A percentile compares a stretch with the other conserved stretches of the same genome.
phyloP scores from a whole-genome alignment of 2,888 invertebrate species.

The Yponomeuta sedellus region DNA sequence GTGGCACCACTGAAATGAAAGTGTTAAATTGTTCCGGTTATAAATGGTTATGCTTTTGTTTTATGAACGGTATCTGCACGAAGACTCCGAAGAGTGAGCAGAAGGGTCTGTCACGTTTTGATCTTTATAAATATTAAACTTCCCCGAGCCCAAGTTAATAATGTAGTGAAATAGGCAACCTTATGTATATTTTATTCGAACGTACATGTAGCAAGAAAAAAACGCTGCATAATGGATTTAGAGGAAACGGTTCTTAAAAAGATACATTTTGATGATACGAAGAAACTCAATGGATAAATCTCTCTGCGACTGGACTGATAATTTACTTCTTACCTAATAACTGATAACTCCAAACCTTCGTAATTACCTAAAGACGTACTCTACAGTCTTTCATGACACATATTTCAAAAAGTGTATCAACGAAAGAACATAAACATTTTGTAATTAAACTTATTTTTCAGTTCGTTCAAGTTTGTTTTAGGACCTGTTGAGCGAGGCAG shows the following conservation, averaged over 20 bases:
- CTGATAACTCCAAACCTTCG: no score
- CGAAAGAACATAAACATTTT: neutral
- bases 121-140: neutral
- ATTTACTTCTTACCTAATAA: no score
- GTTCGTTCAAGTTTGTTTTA: constrained; percentile 23
- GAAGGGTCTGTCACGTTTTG: neutral
- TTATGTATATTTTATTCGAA: neutral
- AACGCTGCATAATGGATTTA: neutral
- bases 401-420: no score
- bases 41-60: no score
- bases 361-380: no score
- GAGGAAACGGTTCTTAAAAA: neutral
- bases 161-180: neutral
- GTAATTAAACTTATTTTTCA: neutral
- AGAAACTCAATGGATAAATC: neutral
- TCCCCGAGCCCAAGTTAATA: neutral
- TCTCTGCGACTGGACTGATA: neutral
- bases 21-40: no score
- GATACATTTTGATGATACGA: neutral
- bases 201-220: neutral
- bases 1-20: no score
- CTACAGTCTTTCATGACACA: no score
- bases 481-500: constrained; percentile 40
- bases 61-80: no score
- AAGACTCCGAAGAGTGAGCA: neutral